Percentiles rank a stretch among this genome's conserved stretches.
phyloP scores from a whole-genome alignment of 2,888 invertebrate genomes.

The Oscheius sp. region DNA sequence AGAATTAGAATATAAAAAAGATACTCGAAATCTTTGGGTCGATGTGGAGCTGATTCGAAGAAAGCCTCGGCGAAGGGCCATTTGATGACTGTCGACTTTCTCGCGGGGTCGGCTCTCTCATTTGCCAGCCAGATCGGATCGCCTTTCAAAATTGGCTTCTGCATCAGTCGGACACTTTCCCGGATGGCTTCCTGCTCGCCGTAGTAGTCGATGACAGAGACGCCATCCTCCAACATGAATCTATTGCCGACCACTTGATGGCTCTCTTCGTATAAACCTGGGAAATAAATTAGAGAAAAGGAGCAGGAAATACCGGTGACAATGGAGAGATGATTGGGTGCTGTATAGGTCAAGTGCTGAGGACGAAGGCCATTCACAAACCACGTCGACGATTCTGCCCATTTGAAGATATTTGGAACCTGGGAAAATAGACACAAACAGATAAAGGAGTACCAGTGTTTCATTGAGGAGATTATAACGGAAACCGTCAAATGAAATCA shows the following conservation, averaged over 20 bases:
- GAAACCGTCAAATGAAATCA: constrained; percentile 58
- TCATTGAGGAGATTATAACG: constrained; percentile 52
- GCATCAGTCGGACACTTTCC: background rate
- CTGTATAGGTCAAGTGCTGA: constrained; percentile 54
- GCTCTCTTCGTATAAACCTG: constrained; percentile 50
- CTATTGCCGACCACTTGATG: constrained; percentile 56
- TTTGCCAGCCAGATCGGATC: constrained; percentile 59
- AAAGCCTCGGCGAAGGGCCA: constrained; percentile 58
- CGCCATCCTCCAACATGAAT: constrained; percentile 41
- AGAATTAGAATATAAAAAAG: background rate
- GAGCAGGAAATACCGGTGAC: constrained; percentile 36
- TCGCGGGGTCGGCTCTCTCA: constrained; percentile 37
- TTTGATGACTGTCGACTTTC: constrained; percentile 47
- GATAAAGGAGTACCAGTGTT: constrained; percentile 43
- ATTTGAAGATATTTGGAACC: constrained; percentile 53
- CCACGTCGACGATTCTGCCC: constrained; percentile 50
- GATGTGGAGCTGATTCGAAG: constrained; percentile 47
- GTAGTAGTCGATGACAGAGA: constrained; percentile 50
- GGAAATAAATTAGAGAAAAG: background rate
- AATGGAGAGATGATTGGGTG: constrained; percentile 58
- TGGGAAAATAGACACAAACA: constrained; percentile 9
- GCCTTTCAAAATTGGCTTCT: constrained; percentile 28
- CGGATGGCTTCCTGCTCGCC: constrained; percentile 39
- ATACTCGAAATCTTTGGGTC: constrained; percentile 30
- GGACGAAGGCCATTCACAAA: constrained; percentile 52